Conservation (phyloP, 2,113 vertebrate species). For the Scophthalmus maximus region DNA sequence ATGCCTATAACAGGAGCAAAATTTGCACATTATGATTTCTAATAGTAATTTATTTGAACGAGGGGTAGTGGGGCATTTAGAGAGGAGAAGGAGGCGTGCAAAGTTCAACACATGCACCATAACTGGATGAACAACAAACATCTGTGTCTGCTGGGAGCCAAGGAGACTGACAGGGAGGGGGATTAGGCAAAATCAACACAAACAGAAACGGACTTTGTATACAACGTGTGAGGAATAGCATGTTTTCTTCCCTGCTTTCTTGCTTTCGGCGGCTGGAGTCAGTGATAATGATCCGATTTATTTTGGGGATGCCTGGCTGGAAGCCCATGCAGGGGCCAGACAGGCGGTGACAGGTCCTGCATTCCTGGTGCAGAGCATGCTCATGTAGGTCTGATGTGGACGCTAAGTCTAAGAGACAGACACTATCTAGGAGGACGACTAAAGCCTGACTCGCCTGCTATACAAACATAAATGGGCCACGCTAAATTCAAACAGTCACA, state of each 20-base stretch:
- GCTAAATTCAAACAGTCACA: constrained; percentile 57
- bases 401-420: constrained; percentile 73
- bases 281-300: constrained; percentile 76
- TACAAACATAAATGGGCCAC: constrained; percentile 56
- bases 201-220: constrained; percentile 46
- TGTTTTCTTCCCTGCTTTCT: constrained; percentile 38
- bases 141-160: constrained; percentile 10
- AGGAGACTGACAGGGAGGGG: constrained; percentile 34
- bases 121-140: constrained; percentile 43
- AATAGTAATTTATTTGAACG: constrained; percentile 47
- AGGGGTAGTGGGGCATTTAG: constrained; percentile 18
- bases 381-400: constrained; percentile 74
- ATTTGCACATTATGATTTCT: constrained; percentile 18
- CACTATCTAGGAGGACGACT: constrained; percentile 60
- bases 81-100: constrained; percentile 16
- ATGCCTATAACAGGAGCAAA: constrained; percentile 20
- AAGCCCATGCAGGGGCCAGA: constrained; percentile 60
- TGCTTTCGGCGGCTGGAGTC: constrained; percentile 47
- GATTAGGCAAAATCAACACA: constrained; percentile 45
- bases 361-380: constrained; percentile 63
- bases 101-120: constrained; percentile 21
- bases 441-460: constrained; percentile 50
- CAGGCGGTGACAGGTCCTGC: constrained; percentile 77
- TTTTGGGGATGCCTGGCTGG: constrained; percentile 70
- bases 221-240: constrained; percentile 29